Percentiles rank a stretch among this genome's conserved stretches.
These are phyloP conservation scores for Melieria picta DNA, from an alignment of 2,888 invertebrate species.

Conservation along the genomic window DNA sequence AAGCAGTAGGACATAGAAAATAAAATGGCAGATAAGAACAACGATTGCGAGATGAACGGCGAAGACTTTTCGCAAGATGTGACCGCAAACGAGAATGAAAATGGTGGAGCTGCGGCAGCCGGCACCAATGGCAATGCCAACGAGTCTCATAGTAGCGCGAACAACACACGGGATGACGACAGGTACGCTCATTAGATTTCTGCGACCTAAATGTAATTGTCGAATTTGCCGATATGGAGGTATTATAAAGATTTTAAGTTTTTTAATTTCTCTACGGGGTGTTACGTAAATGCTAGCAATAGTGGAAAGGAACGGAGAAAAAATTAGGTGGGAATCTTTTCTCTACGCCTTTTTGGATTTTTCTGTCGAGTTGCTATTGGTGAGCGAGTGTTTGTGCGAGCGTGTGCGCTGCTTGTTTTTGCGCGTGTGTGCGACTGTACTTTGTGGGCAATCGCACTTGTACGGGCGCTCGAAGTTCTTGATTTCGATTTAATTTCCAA, in stretches of 20 bases:
- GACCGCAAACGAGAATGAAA: constrained; percentile 70
- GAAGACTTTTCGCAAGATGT: constrained; percentile 84
- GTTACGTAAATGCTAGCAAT: constrained; percentile 32
- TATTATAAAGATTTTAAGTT: background rate
- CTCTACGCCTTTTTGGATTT: constrained; percentile 35
- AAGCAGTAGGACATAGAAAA: constrained; percentile 38
- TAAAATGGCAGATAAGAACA: constrained; percentile 70
- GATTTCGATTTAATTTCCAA: background rate
- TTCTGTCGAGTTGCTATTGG: constrained; percentile 29
- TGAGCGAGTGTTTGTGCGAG: constrained; percentile 47
- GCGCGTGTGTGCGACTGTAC: constrained; percentile 59
- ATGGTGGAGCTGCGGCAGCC: constrained; percentile 70
- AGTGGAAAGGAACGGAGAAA: constrained; percentile 45
- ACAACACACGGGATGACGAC: constrained; percentile 77
- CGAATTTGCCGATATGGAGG: constrained; percentile 9
- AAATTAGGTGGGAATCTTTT: constrained; percentile 30
- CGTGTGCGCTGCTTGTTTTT: constrained; percentile 51
- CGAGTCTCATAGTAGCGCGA: constrained; percentile 49
- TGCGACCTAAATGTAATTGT: constrained; percentile 28
- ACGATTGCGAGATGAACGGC: constrained; percentile 78
- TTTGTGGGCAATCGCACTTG: constrained; percentile 39
- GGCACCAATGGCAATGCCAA: constrained; percentile 59
- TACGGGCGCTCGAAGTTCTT: constrained; percentile 17
- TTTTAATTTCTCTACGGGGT: constrained; percentile 23
- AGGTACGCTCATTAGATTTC: constrained; percentile 69